Percentiles rank a stretch among this genome's conserved stretches.
These are phyloP conservation scores for Sylvia atricapilla DNA, from an alignment of 2,113 vertebrate genomes.

Conservation along the genomic window DNA sequence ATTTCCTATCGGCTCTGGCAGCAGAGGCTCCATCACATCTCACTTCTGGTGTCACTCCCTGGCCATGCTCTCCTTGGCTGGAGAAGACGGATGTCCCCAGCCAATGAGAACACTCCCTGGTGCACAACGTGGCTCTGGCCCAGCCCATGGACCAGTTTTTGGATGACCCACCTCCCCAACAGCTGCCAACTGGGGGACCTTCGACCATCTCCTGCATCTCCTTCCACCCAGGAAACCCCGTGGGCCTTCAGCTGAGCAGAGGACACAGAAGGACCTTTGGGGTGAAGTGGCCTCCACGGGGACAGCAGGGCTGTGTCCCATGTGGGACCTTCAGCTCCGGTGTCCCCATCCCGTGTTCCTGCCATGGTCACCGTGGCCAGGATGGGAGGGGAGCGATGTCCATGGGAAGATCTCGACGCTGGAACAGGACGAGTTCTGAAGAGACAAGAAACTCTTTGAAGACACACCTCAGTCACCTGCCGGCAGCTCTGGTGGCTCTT, in stretches of 20 bases:
- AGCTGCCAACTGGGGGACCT: background rate
- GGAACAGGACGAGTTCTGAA: accelerated
- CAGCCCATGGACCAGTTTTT: background rate
- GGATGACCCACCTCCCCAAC: background rate
- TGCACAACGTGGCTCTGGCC: background rate
- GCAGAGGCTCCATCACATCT: background rate
- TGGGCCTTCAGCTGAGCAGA: background rate
- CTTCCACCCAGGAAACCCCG: background rate
- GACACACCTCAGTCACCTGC: background rate
- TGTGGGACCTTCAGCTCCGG: accelerated
- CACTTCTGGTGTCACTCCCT: accelerated
- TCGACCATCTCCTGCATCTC: background rate
- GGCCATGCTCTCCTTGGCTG: background rate
- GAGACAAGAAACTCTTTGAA: background rate
- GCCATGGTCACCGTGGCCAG: accelerated
- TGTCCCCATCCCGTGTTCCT: background rate
- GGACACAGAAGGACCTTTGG: background rate
- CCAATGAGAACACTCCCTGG: accelerated
- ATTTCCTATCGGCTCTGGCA: background rate
- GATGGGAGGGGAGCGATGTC: accelerated
- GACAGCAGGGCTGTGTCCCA: background rate
- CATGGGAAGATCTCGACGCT: accelerated
- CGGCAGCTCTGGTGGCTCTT: background rate
- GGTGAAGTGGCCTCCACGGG: background rate
- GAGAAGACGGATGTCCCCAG: background rate